phyloP scores from a whole-genome alignment of 2,113 vertebrate genomes.

The Pteronura brasiliensis region DNA sequence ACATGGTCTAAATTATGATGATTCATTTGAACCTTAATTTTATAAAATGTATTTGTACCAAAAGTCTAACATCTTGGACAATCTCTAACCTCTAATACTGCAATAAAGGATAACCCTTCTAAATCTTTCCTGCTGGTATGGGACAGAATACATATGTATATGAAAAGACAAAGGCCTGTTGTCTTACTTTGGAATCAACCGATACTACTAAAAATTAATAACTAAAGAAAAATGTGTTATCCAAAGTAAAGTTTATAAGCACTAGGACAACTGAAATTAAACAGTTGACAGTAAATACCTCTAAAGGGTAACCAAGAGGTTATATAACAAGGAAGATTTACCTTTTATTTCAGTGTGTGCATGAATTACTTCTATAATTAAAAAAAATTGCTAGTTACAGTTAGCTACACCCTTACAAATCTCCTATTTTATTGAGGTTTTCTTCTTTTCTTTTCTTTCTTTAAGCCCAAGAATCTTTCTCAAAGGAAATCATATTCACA shows the following conservation, averaged over 20 bases:
- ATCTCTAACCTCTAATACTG: neutral
- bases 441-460: neutral
- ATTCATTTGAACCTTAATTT: neutral
- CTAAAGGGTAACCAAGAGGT: neutral
- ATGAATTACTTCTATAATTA: neutral
- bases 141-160: neutral
- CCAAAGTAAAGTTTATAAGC: conserved; percentile 24
- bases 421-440: neutral
- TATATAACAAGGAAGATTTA: neutral
- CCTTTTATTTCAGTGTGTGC: neutral
- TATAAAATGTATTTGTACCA: neutral
- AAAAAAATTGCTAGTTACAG: neutral
- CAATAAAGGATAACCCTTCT: neutral
- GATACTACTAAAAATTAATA: conserved; percentile 7
- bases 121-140: neutral
- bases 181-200: neutral
- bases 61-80: neutral
- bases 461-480: neutral
- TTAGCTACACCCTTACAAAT: neutral
- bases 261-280: neutral
- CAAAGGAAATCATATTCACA: neutral
- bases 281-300: neutral
- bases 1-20: neutral
- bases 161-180: neutral
- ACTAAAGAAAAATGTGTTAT: conserved; percentile 24